Percentiles rank a stretch among this genome's conserved stretches.
These are phyloP conservation scores for Drosophila ercepeae DNA, from an alignment of 1,140 invertebrate species.

Conservation along the genomic window DNA sequence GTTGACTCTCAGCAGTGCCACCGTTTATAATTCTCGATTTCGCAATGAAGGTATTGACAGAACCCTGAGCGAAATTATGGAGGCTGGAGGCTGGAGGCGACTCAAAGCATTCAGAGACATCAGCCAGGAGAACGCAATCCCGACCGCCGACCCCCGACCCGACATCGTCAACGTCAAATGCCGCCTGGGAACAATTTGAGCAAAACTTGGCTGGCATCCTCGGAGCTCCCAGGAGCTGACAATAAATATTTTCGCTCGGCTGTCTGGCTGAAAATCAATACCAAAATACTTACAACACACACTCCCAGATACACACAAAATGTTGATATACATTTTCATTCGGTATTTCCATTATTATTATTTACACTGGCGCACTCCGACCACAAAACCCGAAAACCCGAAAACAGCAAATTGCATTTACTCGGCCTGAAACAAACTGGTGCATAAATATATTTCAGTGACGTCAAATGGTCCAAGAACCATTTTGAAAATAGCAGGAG, in stretches of 20 bases:
- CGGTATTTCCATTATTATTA: slow-evolving; percentile 19
- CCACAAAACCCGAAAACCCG: slow-evolving; percentile 1
- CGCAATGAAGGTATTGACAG: slow-evolving; percentile 21
- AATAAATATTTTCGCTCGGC: slow-evolving; percentile 57
- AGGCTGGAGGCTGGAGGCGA: slow-evolving; percentile 1
- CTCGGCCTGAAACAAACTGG: slow-evolving; percentile 17
- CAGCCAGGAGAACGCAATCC: not conserved
- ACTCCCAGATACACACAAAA: slow-evolving; percentile 31
- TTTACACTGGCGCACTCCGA: slow-evolving; percentile 15
- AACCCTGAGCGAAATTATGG: not conserved
- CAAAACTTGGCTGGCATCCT: slow-evolving; percentile 28
- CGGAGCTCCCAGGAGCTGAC: slow-evolving; percentile 31
- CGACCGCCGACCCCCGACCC: slow-evolving; percentile 9
- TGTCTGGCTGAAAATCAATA: slow-evolving; percentile 55
- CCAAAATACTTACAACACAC: slow-evolving; percentile 15
- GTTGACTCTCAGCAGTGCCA: slow-evolving; percentile 18
- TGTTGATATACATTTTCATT: slow-evolving; percentile 27
- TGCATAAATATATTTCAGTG: slow-evolving; percentile 29
- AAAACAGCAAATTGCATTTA: slow-evolving; percentile 27
- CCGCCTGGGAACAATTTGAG: slow-evolving; percentile 56
- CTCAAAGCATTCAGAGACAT: not conserved
- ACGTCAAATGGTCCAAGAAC: slow-evolving; percentile 4
- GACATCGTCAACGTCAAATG: slow-evolving; percentile 22
- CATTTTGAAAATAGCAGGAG: slow-evolving; percentile 20
- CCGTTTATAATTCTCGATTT: slow-evolving; percentile 39